Percentiles rank a stretch among this genome's conserved stretches.
Evolutionary conservation across 2,113 vertebrate genomes (phyloP).

Genomic region (Numida meleagris): DNA sequence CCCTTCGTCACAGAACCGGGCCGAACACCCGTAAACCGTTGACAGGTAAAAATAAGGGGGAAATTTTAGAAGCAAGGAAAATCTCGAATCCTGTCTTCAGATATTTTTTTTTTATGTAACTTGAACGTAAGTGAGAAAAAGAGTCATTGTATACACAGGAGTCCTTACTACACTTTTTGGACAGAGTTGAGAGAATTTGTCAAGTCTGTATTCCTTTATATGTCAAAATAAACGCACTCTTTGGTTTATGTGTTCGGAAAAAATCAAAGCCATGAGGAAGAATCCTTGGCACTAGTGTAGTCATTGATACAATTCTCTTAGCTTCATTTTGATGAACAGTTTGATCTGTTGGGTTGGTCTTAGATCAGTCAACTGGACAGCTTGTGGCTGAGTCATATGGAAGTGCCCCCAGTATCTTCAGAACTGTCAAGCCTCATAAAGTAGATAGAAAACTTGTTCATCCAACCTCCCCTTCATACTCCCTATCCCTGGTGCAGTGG

Average conservation of each 20-base stretch:
- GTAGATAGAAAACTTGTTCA: neutral
- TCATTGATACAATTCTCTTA: neutral
- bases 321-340: neutral
- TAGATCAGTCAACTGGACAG: neutral
- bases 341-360: neutral
- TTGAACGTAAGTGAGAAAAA: neutral
- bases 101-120: neutral
- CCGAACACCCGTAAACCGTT: no score
- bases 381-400: neutral
- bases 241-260: neutral
- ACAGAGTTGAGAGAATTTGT: neutral
- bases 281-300: neutral
- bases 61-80: neutral
- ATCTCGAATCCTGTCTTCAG: neutral
- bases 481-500: neutral
- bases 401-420: neutral
- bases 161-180: neutral
- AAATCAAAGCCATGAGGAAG: neutral
- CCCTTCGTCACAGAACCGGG: no score
- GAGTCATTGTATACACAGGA: neutral
- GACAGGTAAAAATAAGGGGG: neutral
- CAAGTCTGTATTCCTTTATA: slow-evolving; percentile 6
- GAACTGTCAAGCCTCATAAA: neutral
- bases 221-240: slow-evolving; percentile 14
- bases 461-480: neutral